Evolutionary conservation across 2,113 vertebrate species (phyloP).

Genomic region (Axis porcinus): DNA sequence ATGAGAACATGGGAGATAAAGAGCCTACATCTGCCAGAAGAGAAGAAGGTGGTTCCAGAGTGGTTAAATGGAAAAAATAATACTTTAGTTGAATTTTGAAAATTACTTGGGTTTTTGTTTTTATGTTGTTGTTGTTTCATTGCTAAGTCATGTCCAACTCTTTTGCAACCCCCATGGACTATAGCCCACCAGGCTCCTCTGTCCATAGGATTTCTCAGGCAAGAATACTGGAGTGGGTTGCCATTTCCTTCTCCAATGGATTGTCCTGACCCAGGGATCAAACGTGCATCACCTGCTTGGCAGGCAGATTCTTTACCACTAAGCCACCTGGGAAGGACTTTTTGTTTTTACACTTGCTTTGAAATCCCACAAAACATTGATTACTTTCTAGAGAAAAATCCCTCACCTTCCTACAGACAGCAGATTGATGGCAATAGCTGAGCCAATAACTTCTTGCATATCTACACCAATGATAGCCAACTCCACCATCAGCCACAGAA

Average conservation of each 20-base stretch:
- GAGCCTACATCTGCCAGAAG: not conserved
- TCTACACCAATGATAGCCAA: slow-evolving; percentile 96
- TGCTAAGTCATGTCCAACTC: not conserved
- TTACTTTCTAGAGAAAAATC: not conserved
- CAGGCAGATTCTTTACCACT: not conserved
- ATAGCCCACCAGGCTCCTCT: not conserved
- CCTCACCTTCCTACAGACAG: slow-evolving; percentile 90
- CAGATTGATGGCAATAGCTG: slow-evolving; percentile 95
- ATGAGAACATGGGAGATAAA: not conserved
- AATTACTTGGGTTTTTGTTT: not conserved
- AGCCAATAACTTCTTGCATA: slow-evolving; percentile 99
- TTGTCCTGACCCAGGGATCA: not conserved
- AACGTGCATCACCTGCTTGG: not conserved
- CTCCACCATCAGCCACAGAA: slow-evolving; percentile 97
- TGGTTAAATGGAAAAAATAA: not conserved
- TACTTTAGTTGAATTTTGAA: not conserved
- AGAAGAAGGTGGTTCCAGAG: not conserved
- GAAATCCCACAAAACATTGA: slow-evolving; percentile 20
- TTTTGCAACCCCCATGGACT: not conserved
- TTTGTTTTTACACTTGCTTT: not conserved
- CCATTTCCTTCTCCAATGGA: not conserved
- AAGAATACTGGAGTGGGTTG: not conserved
- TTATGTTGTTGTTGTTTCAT: not conserved
- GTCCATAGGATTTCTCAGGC: not conserved
- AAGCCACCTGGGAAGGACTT: not conserved